Evolutionary conservation across 2,113 vertebrate genomes (phyloP), one percentile per base, ranked within the genome.

Genomic region (Pluvialis apricaria): DNA sequence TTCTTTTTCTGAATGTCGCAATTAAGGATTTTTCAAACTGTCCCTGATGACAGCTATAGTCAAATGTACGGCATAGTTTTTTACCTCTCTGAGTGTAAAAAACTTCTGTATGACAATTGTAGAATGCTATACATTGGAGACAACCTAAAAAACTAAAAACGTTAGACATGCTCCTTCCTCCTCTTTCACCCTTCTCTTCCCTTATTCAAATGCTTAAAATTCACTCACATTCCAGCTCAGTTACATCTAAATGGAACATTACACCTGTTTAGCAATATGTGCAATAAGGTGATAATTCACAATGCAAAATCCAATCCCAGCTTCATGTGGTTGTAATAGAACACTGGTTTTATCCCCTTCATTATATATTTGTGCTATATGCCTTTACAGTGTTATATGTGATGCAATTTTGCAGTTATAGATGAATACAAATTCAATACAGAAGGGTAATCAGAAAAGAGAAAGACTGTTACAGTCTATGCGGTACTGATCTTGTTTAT

Each of bases 21-120:
- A 81, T 87, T 91, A 89, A 71, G 18, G 54, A 69, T 73, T 92
- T 94, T 92, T 94, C 88, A 91, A 42, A 82, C 51, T 38, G 11
- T 51, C 77, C 58, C 60, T 60, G 52, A 78, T 57, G 36, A 79
- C 51, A 93, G 38, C 32, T 78, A 66, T 4, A 84, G 45, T 73
- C 36, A 90, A 81, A 85, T 40, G 13, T 26, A 72, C 38, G 42
- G 40, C 55, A 73, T 6, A 47, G 28, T 8, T 60, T 94, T 82
- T 78, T 75, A 69, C 45, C 20, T 88, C 36, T 60, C 70, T 71
- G 42, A 92, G 61, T 65, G 47, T n/a, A n/a, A 66, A 78, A 91
- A 90, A 76, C 15, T 44, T 83, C 6, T 3, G 34, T 75, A 21
- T 77, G 54, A 26, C 57, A 58, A 79, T 58, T 90, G 24, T 38